Base-by-base conservation (phyloP, 2,113 vertebrate species). In the Rallus limicola region DNA sequence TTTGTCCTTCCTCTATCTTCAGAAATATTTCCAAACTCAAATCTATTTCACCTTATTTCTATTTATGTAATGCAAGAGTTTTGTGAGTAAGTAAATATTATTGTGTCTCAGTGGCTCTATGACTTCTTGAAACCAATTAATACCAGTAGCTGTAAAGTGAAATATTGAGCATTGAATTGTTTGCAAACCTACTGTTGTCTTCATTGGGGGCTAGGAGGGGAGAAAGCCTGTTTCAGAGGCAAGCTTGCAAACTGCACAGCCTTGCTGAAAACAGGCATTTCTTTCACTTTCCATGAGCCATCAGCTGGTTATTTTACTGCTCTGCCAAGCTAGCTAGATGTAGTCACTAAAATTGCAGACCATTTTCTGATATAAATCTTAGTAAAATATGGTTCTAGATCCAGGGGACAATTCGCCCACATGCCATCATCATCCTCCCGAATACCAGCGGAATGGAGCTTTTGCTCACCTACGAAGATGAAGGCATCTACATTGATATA, bases 391-490 rank as follows among this genome's bases (percentile, higher is more conserved):
- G 34, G 95, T 98, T 95, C 70, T 94, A 99, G 98, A 98, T 99
- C 97, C 98, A 98, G 94, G 98, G 99, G 69, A 98, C 98, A 76
- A 99, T 99, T 93, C 98, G 97, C 82, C 98, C 99, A 28, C 99
- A 99, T 79, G 99, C 99, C 96, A 99, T 99, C 93, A 98, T 99
- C 97, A 99, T 99, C 97, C 97, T 99, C 76, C 99, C 99, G 7
- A 99, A 99, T 93, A 99, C 98, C 81, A 98, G 98, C 2, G 99
- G 99, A 94, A 99, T 98, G 92, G 99, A 99, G 96, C 98, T 99
- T 72, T 98, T 99, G 96, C 98, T 99, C 59, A 99, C 99, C 95
- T 99, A 99, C 12, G 99, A 99, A 93, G 99, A 99, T 67, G 99
- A 99, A 98, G 98, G 99, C 31, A 98, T 99, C 95, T 99, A 99